Evolutionary conservation across 2,888 invertebrate genomes (phyloP).

Genomic region (Epirrhoe tristata): DNA sequence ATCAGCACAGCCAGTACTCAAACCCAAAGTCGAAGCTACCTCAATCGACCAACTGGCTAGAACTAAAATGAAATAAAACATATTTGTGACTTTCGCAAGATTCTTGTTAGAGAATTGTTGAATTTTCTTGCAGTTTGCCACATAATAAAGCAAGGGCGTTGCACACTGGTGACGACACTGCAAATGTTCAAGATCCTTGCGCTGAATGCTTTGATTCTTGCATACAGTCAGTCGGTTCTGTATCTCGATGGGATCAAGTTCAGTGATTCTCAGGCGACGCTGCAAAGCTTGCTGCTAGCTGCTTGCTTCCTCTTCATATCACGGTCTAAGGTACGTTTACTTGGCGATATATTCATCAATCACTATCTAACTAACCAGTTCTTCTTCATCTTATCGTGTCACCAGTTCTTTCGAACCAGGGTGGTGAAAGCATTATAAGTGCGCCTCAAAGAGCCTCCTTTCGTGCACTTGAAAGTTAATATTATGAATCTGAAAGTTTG

Average conservation of each 20-base stretch:
- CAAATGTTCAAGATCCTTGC: conserved; percentile 99
- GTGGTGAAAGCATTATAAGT: no score
- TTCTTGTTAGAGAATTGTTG: neutral
- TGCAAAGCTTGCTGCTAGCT: conserved; percentile 97
- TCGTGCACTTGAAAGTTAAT: no score
- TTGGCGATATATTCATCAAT: neutral
- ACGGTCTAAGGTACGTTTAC: conserved; percentile 92
- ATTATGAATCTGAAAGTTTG: no score
- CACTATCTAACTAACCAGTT: no score
- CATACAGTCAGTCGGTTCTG: conserved; percentile 99
- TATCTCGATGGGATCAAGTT: conserved; percentile 99
- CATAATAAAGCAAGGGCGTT: conserved; percentile 99
- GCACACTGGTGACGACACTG: conserved; percentile 98
- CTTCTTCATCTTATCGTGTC: no score
- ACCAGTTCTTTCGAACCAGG: no score
- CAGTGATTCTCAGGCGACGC: conserved; percentile 98
- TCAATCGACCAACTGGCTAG: no score
- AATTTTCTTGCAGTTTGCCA: conserved; percentile 92
- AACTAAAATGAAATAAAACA: no score
- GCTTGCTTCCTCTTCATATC: conserved; percentile 99
- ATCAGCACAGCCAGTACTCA: no score
- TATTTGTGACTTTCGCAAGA: neutral
- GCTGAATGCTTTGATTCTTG: conserved; percentile 97
- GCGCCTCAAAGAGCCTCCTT: no score
- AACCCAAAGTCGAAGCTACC: no score